Base-by-base conservation (phyloP, 1,140 invertebrate genomes). In the Xylocopa sonorina region DNA sequence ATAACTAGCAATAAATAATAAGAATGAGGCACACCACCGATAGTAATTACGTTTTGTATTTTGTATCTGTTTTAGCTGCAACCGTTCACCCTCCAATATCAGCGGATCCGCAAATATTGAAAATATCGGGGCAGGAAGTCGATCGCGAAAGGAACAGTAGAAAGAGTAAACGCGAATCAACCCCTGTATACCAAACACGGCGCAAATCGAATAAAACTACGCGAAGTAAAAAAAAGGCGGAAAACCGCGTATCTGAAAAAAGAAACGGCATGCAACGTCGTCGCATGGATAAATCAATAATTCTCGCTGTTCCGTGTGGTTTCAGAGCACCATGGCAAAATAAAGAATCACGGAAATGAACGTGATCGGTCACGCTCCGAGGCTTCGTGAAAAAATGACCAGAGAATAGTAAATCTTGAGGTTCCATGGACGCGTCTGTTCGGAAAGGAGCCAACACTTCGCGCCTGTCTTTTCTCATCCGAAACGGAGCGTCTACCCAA, bases 311-410 rank as follows among this genome's bases (percentile, higher is more conserved):
- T 0, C 32, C 9, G 29, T 16, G 21, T 58, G 5, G 41, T 46
- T 64, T 51, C 58, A 58, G 7, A 32, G 21, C 2, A 41, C 16
- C 38, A 10, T 51, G 24, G 34, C 29, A 66, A 57, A 66, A 78
- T 51, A 77, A 60, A 68, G 24, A 51, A 50, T 46, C 48, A 62
- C 64, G 60, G 41, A 64, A 55, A 60, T 24, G 16, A 72, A 67
- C 53, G 69, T 50, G 64, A 76, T 48, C 71, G 64, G 38, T 38
- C 69, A 48, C 60, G 67, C 29, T 51, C 21, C 29, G 21, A 12
- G 27, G 16, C 18, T 14, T 43, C 41, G 63, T 38, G 69, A 66
- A 50, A 55, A 43, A 41, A 82, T 55, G 38, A 41, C 24, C 38
- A 27, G 7, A 21, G 51, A 29, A 57, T 34, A 57, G 18, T 1